Conservation (phyloP, 2,113 vertebrate species). For the Trematomus loennbergii region DNA sequence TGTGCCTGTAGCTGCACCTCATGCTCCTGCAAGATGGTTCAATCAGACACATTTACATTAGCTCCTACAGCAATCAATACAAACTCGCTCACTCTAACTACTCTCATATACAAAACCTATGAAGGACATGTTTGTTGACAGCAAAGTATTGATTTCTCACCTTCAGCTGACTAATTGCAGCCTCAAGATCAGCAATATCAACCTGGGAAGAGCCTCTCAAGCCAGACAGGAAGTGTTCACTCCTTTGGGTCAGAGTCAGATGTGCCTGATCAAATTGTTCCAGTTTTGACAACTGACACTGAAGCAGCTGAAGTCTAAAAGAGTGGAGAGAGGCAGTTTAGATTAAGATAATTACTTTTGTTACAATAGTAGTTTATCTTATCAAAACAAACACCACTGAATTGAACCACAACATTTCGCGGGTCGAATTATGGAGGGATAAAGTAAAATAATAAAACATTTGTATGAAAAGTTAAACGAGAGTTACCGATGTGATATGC, state of each 20-base stretch:
- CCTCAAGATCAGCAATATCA: constrained; percentile 83
- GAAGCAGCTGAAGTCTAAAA: constrained; percentile 86
- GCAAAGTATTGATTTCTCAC: constrained; percentile 78
- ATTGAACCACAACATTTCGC: background rate
- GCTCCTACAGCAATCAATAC: constrained; percentile 12
- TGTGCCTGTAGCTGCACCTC: constrained; percentile 81
- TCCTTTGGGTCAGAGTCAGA: constrained; percentile 89
- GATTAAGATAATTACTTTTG: background rate
- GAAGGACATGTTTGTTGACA: constrained; percentile 23
- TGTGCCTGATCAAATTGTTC: constrained; percentile 89
- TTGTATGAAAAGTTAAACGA: background rate
- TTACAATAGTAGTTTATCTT: background rate
- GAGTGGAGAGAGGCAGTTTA: background rate
- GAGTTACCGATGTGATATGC: constrained; percentile 82
- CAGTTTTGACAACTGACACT: constrained; percentile 84
- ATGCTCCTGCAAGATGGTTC: constrained; percentile 83
- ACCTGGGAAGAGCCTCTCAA: constrained; percentile 90
- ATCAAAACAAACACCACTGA: background rate
- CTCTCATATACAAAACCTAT: constrained; percentile 11
- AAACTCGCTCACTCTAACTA: constrained; percentile 33
- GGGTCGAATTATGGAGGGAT: background rate
- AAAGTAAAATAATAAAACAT: background rate
- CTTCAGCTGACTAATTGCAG: constrained; percentile 85
- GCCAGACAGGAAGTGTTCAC: constrained; percentile 88
- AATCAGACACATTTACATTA: constrained; percentile 38